Evolutionary conservation across 2,888 invertebrate genomes (phyloP).

Genomic region (Linyphia triangularis): DNA sequence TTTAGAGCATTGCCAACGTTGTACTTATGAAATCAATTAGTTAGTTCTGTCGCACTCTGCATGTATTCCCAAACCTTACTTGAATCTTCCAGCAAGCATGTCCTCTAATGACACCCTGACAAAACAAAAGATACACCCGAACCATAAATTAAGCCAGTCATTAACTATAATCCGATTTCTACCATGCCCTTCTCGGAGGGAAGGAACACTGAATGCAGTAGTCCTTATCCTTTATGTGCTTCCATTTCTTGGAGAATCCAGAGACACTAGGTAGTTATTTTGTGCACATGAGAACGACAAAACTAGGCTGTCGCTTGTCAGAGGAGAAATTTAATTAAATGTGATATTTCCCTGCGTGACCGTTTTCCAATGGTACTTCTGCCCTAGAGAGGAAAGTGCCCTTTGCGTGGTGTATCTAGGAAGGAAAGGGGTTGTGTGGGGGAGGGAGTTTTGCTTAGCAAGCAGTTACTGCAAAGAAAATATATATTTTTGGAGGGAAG

Average conservation of each 20-base stretch:
- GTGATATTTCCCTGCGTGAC: slow-evolving; percentile 54
- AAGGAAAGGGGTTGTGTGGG: not conserved
- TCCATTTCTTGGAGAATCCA: too few species aligned
- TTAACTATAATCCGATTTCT: slow-evolving; percentile 41
- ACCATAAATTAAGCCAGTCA: slow-evolving; percentile 68
- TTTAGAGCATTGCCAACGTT: too few species aligned
- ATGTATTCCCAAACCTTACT: slow-evolving; percentile 20
- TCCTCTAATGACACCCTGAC: slow-evolving; percentile 50
- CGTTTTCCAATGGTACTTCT: not conserved
- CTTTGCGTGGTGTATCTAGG: not conserved
- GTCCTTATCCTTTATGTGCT: not conserved
- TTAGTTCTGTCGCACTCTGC: too few species aligned
- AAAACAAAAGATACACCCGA: slow-evolving; percentile 13
- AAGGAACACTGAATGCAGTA: too few species aligned
- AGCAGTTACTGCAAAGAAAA: not conserved
- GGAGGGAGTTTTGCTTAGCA: not conserved
- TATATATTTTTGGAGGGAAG: not conserved
- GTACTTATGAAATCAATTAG: too few species aligned
- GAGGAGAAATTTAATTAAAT: slow-evolving; percentile 65
- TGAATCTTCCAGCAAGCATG: not conserved
- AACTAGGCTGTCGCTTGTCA: slow-evolving; percentile 24
- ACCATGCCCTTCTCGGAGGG: too few species aligned
- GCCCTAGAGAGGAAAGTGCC: not conserved
- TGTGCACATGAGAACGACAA: not conserved
- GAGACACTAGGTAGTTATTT: not conserved